A percentile compares a stretch with the other conserved stretches of the same genome.
Conservation (phyloP, 2,797 vertebrate genomes). For the Cheracebus regulus region DNA sequence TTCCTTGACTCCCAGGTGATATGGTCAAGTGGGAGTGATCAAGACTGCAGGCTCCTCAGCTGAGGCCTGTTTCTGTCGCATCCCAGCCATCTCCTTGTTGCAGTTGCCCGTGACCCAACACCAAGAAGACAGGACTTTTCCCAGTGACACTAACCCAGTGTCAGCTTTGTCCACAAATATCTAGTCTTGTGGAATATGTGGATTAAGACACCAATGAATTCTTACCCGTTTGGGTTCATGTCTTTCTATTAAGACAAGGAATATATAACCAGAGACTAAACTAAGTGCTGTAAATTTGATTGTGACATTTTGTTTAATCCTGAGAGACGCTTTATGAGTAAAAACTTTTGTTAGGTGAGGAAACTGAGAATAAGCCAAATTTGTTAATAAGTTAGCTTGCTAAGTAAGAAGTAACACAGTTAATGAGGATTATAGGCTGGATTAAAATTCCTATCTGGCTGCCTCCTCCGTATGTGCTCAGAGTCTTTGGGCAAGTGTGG, state of each 20-base stretch:
- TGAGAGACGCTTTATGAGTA: not conserved
- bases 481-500: not conserved
- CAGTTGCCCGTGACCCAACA: not conserved
- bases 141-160: no score
- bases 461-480: not conserved
- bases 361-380: not conserved
- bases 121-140: not conserved
- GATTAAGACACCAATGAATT: not conserved
- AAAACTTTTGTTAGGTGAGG: not conserved
- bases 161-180: not conserved
- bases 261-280: not conserved
- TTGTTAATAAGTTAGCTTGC: not conserved
- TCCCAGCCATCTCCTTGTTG: not conserved
- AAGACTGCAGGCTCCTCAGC: not conserved
- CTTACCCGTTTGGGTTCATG: not conserved
- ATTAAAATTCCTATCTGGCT: not conserved
- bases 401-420: not conserved
- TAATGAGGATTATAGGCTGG: not conserved
- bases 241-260: not conserved
- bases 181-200: not conserved
- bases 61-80: not conserved
- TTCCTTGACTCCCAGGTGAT: not conserved
- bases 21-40: not conserved
- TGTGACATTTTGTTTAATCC: not conserved
- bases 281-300: not conserved